Base-by-base conservation (phyloP, 2,113 vertebrate species). In the Lipophrys pholis region DNA sequence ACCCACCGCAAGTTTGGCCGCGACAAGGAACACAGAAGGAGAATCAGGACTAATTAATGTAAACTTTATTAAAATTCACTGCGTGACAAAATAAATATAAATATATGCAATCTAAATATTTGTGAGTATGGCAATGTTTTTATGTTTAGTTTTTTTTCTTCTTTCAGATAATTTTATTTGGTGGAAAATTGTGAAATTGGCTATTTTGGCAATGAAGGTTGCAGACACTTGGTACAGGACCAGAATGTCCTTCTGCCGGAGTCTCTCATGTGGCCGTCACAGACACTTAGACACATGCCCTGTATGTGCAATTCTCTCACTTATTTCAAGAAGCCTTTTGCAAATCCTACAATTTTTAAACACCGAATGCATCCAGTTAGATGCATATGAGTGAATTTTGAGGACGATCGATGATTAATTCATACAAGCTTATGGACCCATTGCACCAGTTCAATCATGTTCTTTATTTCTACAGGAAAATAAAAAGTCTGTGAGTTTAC, bases 201-300 rank as follows among this genome's bases (percentile, higher is more conserved):
- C 21, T 30, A 30, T 30, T 30, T 30, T 30, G 21, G 21, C 4
- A 30, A 30, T 30, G 21, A 2, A 4, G 21, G 21, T 30, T 30
- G 21, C 2, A n/a, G n/a, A n/a, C n/a, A n/a, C n/a, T n/a, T n/a
- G n/a, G n/a, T n/a, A n/a, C n/a, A 30, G 21, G 21, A 30, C 2
- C 84, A 17, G 68, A 50, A 49, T 35, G 68, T 80, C 74, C 82
- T 72, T 87, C 65, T 71, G 64, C 69, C 42, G 1, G 1, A 36
- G 15, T 72, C 69, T 78, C 40, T 68, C 52, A 70, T 86, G 76
- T 30, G 40, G 59, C 50, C 17, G 5, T 60, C 65, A 43, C 35
- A 67, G 75, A 68, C 36, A 68, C 50, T 7, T 36, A 84, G 45
- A 36, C 62, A 72, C 59, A 56, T 53, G 48, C 21, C 21, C 21